Base-by-base conservation (phyloP, 2,113 vertebrate genomes). In the Dissostichus mawsoni region DNA sequence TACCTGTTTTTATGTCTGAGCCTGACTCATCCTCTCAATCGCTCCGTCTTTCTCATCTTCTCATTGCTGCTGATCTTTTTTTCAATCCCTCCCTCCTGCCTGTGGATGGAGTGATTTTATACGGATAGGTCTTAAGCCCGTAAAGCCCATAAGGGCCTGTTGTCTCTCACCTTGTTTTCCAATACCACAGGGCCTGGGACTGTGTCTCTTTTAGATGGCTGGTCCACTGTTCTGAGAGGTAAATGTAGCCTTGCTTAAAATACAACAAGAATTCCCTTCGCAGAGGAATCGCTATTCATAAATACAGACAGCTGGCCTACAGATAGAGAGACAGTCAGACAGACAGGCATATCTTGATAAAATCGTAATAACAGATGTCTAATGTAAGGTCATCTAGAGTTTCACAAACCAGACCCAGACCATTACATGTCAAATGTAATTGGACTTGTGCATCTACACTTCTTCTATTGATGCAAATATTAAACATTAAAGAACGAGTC, bases 1-100 rank as follows among this genome's bases (percentile, higher is more conserved):
- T 90, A 90, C 87, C 91, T 91, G 89, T 87, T 93, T 93, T 92
- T 82, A 90, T 89, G 91, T 91, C 87, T 90, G 86, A 90, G 86
- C 91, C 92, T 85, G 91, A 89, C 91, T 93, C 90, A 86, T 94
- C 89, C 83, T 86, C 91, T 90, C 80, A 87, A 87, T 92, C 77
- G 90, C 87, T 84, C 78, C 64, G 82, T 92, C 88, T 79, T 84
- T 89, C 88, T 90, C 91, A 85, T 91, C 90, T 89, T 76, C 88
- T 82, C 83, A 81, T 90, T 87, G 87, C 84, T 86, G 85, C 87
- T 87, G 80, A 88, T 91, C 83, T 90, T 84, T 87, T 83, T 84
- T 81, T 82, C 86, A 78, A 67, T 85, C 82, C 83, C 77, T 74
- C 86, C 85, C 87, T 90, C 74, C 80, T 74, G 83, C 80, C 67